Base-by-base conservation (phyloP, 2,797 vertebrate species). In the Myiotriccus ornatus region DNA sequence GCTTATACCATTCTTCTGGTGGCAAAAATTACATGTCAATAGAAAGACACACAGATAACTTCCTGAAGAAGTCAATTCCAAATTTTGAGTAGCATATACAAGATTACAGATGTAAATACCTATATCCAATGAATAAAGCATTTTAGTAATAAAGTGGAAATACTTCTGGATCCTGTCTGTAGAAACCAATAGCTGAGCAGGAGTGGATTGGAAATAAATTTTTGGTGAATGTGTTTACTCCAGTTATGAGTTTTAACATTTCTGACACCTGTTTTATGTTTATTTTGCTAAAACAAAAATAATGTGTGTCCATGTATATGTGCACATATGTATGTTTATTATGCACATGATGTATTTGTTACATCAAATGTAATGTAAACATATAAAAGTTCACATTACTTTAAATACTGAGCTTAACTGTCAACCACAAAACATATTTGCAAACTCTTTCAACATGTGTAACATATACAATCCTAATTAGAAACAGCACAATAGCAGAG, bases 381-480 rank as follows among this genome's bases (percentile, higher is more conserved):
- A 93, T 39, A 83, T 73, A 57, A 91, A 91, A 91, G 91, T 80
- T 97, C 87, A 74, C 59, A 64, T 95, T 93, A 67, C 93, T 94
- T 95, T 44, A 95, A 95, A 93, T 81, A 78, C 80, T 27, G 91
- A 95, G 89, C 89, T 91, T 91, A 86, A 84, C 92, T 92, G 84
- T 90, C 91, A 96, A 89, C 94, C 94, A 88, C 94, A 92, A 86
- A 93, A 95, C 92, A 91, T 93, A 74, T 89, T 85, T 91, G 89
- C 93, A 92, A 94, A 89, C 89, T 90, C 81, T 87, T 94, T 95
- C 90, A 93, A 93, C 90, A 89, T 94, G 94, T 93, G 92, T 95
- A 95, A 83, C 68, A 43, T 94, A 95, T 23, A 93, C 89, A 95
- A 4, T 76, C 68, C 88, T 96, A 95, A 97, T 96, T 89, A 80